Conservation (phyloP, 92 coral and sea anemone genomes). For the Umimayanthus kanabou region DNA sequence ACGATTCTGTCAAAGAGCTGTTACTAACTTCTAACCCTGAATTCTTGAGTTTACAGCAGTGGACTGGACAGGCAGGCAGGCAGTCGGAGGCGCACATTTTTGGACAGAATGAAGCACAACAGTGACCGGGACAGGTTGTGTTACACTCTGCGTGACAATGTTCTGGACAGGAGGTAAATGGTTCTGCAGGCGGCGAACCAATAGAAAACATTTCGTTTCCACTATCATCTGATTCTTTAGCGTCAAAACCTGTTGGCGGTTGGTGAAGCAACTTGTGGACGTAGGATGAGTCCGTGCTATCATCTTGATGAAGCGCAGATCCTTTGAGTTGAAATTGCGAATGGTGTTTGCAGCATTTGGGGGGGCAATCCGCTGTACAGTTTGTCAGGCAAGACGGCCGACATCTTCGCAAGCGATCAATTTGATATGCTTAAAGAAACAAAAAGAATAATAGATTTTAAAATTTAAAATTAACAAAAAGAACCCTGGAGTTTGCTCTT, state of each 20-base stretch:
- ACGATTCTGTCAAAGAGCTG: slow-evolving; percentile 5
- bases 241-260: background rate
- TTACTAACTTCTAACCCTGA: slow-evolving; percentile 9
- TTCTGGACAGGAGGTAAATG: slow-evolving; percentile 44
- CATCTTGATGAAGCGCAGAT: slow-evolving; percentile 1
- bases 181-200: slow-evolving; percentile 17
- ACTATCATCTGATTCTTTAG: background rate
- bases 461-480: background rate
- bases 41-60: slow-evolving; percentile 33
- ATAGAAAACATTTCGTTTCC: slow-evolving; percentile 24
- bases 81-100: slow-evolving; percentile 39
- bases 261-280: background rate
- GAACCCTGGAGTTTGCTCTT: too few species aligned
- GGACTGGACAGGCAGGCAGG: slow-evolving; percentile 23
- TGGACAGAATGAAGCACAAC: slow-evolving; percentile 51
- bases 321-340: slow-evolving; percentile 35
- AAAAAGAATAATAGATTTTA: background rate
- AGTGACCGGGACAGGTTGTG: slow-evolving; percentile 69
- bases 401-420: slow-evolving; percentile 60
- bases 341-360: slow-evolving; percentile 59
- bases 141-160: slow-evolving; percentile 54
- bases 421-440: slow-evolving; percentile 64
- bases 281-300: background rate
- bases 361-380: slow-evolving; percentile 59
- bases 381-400: slow-evolving; percentile 52